A percentile compares a stretch with the other conserved stretches of the same genome.
These are phyloP conservation scores for Drosophila atripex DNA, from an alignment of 2,888 invertebrate genomes.

Conservation along the genomic window DNA sequence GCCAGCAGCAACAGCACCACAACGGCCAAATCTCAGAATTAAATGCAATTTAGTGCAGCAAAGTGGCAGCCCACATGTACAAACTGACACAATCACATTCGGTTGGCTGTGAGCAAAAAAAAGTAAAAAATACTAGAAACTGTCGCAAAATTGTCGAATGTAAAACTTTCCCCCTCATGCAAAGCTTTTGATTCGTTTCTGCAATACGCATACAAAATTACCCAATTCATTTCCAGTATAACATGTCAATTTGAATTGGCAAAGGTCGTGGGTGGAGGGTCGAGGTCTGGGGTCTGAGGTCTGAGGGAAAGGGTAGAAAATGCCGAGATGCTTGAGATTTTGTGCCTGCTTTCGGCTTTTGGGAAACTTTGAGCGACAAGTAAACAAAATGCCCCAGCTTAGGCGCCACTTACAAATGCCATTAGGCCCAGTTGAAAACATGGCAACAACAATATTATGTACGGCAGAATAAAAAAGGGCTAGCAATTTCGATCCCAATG, in stretches of 20 bases:
- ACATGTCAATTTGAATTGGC: constrained; percentile 72
- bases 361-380: constrained; percentile 36
- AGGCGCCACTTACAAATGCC: constrained; percentile 69
- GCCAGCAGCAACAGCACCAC: constrained; percentile 26
- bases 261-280: constrained; percentile 29
- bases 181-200: constrained; percentile 32
- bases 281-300: not conserved
- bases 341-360: not conserved
- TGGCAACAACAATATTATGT: not conserved
- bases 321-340: constrained; percentile 37
- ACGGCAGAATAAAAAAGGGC: constrained; percentile 22
- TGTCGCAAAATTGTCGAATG: constrained; percentile 29
- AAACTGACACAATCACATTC: constrained; percentile 51
- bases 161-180: constrained; percentile 48
- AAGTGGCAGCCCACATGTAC: constrained; percentile 64
- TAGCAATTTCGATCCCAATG: constrained; percentile 34
- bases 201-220: constrained; percentile 59
- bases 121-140: constrained; percentile 11
- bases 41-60: constrained; percentile 78
- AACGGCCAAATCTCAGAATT: constrained; percentile 69
- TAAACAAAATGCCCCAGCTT: constrained; percentile 70
- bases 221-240: constrained; percentile 75
- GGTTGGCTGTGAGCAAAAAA: constrained; percentile 35
- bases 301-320: constrained; percentile 8
- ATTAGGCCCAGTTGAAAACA: constrained; percentile 55